A percentile compares a stretch with the other conserved stretches of the same genome.
Evolutionary conservation across 2,888 invertebrate genomes (phyloP).

Genomic region (Pterostichus madidus): DNA sequence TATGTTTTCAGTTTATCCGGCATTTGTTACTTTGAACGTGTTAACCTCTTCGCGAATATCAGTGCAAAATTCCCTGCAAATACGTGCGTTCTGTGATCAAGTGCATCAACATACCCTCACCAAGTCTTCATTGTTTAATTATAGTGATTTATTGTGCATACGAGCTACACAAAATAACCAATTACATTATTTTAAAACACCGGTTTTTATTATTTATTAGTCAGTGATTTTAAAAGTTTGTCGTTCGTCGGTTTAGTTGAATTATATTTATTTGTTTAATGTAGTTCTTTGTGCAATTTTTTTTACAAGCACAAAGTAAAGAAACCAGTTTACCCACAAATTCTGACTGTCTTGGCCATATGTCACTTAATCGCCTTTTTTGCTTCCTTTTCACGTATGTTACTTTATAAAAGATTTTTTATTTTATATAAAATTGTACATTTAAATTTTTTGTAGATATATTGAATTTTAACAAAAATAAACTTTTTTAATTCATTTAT

Average conservation of each 20-base stretch:
- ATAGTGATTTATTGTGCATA: not conserved
- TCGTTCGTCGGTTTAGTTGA: not conserved
- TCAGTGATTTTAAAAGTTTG: too few species aligned
- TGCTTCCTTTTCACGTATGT: constrained; percentile 20
- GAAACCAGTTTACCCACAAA: constrained; percentile 53
- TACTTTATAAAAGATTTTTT: constrained; percentile 31
- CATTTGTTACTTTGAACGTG: constrained; percentile 42
- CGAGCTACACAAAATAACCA: not conserved
- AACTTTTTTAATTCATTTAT: too few species aligned
- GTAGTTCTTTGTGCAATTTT: constrained; percentile 32
- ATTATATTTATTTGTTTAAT: constrained; percentile 20
- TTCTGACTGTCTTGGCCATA: constrained; percentile 42
- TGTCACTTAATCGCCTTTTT: constrained; percentile 36
- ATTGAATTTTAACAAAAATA: constrained; percentile 22
- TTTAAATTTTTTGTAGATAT: not conserved
- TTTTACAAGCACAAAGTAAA: constrained; percentile 34
- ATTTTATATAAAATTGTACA: constrained; percentile 6
- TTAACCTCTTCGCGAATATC: constrained; percentile 20
- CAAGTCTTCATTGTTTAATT: not conserved
- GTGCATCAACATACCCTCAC: too few species aligned
- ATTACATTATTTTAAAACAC: too few species aligned
- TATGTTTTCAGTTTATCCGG: constrained; percentile 56
- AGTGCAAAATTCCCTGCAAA: not conserved
- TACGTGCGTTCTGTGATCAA: not conserved
- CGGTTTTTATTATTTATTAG: too few species aligned